Evolutionary conservation across 1,140 invertebrate genomes (phyloP), one percentile per base, ranked within the genome.

Genomic region (Bombus cullumanus): DNA sequence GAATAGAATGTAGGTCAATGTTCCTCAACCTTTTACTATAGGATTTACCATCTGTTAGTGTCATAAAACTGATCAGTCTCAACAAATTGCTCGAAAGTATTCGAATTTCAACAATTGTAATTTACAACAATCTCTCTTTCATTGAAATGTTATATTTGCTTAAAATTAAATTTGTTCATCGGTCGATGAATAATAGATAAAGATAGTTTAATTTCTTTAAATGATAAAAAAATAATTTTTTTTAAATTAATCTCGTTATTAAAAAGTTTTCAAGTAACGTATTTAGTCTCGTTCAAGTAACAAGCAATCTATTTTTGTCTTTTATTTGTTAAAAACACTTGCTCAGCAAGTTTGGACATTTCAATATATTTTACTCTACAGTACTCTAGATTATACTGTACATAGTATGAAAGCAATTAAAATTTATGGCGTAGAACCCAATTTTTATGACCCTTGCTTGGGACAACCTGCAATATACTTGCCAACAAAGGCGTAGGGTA

Each of bases 21-120:
- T 59, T 59, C 10, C 25, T 10, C 0, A 59, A 59, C 0, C 8
- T 22, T 22, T 22, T 8, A 1, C 0, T 2, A 2, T 8, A 0
- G 18, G 1, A 22, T 22, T 0, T 8, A 0, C 18, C 6, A 8
- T 8, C 1, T 53, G 5, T 0, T 53, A 22, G 1, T 1, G 0
- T 53, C 5, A 8, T 8, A 53, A 53, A 53, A 2, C 5, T 2
- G 22, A 0, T 53, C 13, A 13, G 2, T 15, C 5, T 15, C 0
- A 18, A 18, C 0, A 18, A 47, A 6, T 47, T 47, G 1, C 15
- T 6, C 15, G 15, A 0, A 47, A 18, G 18, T 18, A 5, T 47
- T 47, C 0, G 1, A 18, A 0, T 1, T 47, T 18, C 15, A n/a
- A n/a, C n/a, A 18, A 6, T 18, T 47, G 15, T 47, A 47, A 18